Percentiles rank a stretch among this genome's conserved stretches.
Conservation (phyloP, 2,888 invertebrate species). For the Drosophila neonasuta region DNA sequence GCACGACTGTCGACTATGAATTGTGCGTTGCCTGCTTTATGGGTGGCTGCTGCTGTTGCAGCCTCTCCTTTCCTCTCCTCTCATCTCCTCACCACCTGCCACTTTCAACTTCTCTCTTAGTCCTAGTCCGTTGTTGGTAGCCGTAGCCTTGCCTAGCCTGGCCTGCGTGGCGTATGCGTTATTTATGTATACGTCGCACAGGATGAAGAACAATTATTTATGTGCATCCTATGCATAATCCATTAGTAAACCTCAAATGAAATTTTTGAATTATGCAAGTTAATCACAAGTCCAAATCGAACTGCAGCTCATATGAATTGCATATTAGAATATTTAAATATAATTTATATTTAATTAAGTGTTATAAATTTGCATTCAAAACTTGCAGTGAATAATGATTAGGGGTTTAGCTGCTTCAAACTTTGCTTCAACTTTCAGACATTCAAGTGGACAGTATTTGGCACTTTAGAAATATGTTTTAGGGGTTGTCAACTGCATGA, state of each 20-base stretch:
- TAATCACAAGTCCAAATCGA: conserved; percentile 38
- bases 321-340: not conserved
- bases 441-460: not conserved
- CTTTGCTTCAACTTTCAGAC: not conserved
- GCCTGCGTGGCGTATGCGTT: conserved; percentile 65
- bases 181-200: conserved; percentile 45
- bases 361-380: not conserved
- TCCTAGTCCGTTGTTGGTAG: too few species aligned
- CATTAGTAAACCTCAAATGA: conserved; percentile 42
- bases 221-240: conserved; percentile 49
- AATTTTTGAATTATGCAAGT: conserved; percentile 44
- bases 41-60: conserved; percentile 26
- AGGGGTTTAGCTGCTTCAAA: not conserved
- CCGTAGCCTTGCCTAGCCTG: conserved; percentile 8
- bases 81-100: too few species aligned
- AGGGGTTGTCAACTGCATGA: not conserved
- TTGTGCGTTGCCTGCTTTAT: conserved; percentile 46
- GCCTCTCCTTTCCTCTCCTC: not conserved
- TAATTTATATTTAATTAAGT: not conserved
- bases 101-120: not conserved
- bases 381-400: not conserved
- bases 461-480: not conserved
- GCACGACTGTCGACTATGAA: conserved; percentile 60
- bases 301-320: conserved; percentile 8
- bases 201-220: conserved; percentile 47